Evolutionary conservation across 1,140 invertebrate genomes (phyloP).

Genomic region (Micrasema longulum): DNA sequence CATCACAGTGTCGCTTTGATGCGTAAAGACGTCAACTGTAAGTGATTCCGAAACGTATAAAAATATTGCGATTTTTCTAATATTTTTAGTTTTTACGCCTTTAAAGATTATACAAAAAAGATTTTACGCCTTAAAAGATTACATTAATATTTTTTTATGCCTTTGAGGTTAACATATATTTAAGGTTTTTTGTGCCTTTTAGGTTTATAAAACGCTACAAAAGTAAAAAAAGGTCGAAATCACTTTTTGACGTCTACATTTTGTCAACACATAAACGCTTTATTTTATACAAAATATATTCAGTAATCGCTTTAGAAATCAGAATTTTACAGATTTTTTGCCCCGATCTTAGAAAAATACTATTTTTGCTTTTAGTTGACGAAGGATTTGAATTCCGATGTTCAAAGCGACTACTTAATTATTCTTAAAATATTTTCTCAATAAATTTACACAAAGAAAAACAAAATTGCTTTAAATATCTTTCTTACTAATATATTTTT

Average conservation of each 20-base stretch:
- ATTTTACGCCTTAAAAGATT: too few relatives aligned
- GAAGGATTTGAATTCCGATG: neutral
- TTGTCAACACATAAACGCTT: conserved; percentile 53
- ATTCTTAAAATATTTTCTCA: neutral
- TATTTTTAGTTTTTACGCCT: too few relatives aligned
- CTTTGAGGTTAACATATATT: too few relatives aligned
- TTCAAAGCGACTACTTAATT: neutral
- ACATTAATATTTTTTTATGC: too few relatives aligned
- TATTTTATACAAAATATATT: conserved; percentile 20
- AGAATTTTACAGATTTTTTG: neutral
- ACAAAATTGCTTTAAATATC: neutral
- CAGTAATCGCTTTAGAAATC: conserved; percentile 6
- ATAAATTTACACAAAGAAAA: neutral
- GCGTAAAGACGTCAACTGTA: too few relatives aligned
- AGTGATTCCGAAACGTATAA: too few relatives aligned
- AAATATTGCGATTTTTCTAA: too few relatives aligned
- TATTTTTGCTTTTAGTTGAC: neutral
- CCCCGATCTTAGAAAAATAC: neutral
- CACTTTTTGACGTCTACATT: conserved; percentile 35
- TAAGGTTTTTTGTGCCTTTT: too few relatives aligned
- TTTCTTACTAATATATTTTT: neutral
- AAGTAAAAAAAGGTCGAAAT: too few relatives aligned
- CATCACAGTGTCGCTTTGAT: too few relatives aligned
- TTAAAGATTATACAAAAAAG: too few relatives aligned
- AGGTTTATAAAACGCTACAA: too few relatives aligned